phyloP scores from a whole-genome alignment of 2,113 vertebrate species.

The Scolopax mira region DNA sequence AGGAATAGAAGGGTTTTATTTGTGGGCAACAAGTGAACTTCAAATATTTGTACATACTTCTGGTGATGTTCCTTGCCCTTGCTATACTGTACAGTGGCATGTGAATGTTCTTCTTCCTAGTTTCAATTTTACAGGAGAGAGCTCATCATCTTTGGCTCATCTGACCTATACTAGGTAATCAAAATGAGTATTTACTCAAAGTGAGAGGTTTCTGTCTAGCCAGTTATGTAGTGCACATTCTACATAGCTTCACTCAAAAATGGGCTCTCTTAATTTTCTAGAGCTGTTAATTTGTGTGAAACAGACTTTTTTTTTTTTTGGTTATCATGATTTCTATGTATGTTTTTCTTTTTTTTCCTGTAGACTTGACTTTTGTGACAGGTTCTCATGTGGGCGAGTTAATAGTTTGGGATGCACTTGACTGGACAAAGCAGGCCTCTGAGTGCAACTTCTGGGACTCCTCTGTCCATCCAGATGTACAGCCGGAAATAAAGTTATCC shows the following conservation, averaged over 20 bases:
- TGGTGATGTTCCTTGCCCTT: neutral
- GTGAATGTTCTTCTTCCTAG: neutral
- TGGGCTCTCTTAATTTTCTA: neutral
- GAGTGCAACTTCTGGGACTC: slow-evolving; percentile 88
- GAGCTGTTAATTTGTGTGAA: neutral
- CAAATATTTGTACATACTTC: neutral
- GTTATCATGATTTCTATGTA: neutral
- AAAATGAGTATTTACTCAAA: neutral
- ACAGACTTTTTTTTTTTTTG: neutral
- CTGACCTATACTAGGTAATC: neutral
- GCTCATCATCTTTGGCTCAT: neutral
- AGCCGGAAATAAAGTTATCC: slow-evolving; percentile 85
- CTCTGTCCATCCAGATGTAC: slow-evolving; percentile 68
- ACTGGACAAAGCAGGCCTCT: slow-evolving; percentile 83
- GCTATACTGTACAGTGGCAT: neutral
- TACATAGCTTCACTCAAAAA: neutral
- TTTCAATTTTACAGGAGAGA: neutral
- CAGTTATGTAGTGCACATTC: neutral
- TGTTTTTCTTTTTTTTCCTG: neutral
- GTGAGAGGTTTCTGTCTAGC: neutral
- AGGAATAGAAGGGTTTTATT: neutral
- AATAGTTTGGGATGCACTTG: slow-evolving; percentile 88
- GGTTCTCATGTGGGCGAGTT: slow-evolving; percentile 92
- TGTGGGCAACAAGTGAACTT: neutral
- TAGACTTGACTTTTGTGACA: slow-evolving; percentile 85